Evolutionary conservation across 2,797 vertebrate species (phyloP).

Genomic region (Anabas testudineus): DNA sequence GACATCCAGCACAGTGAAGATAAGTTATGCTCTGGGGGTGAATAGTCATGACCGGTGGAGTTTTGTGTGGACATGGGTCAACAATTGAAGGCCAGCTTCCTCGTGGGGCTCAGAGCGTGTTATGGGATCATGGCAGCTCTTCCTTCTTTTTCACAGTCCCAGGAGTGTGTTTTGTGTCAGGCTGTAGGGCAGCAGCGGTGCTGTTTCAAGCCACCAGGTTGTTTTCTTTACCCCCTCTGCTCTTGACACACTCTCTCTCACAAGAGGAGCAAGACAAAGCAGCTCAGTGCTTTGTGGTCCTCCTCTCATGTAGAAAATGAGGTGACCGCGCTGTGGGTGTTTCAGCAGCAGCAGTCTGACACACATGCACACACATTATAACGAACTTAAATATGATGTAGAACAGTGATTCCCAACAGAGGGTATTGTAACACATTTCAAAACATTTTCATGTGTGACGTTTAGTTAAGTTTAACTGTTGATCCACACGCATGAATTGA

Average conservation of each 20-base stretch:
- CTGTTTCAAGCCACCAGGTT: slow-evolving; percentile 64
- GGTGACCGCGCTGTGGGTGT: slow-evolving; percentile 35
- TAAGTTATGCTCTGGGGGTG: slow-evolving; percentile 36
- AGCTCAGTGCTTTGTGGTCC: slow-evolving; percentile 49
- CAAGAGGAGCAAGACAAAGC: slow-evolving; percentile 51
- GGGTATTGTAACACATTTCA: too few species aligned
- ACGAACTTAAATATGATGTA: too few species aligned
- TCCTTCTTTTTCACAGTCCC: slow-evolving; percentile 34
- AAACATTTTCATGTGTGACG: too few species aligned
- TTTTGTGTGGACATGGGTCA: slow-evolving; percentile 71
- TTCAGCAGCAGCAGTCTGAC: slow-evolving; percentile 36
- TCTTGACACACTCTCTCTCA: slow-evolving; percentile 48
- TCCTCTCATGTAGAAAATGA: slow-evolving; percentile 64
- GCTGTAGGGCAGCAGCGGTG: slow-evolving; percentile 62
- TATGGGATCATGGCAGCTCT: slow-evolving; percentile 54
- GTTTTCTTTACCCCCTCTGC: slow-evolving; percentile 68
- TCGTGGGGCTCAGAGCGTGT: slow-evolving; percentile 30
- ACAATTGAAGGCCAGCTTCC: slow-evolving; percentile 31
- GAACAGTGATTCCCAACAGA: too few species aligned
- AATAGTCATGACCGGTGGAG: slow-evolving; percentile 53
- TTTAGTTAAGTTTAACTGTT: too few species aligned
- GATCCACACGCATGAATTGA: too few species aligned
- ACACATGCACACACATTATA: slow-evolving; percentile 8
- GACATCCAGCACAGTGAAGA: slow-evolving; percentile 38
- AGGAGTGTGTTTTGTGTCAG: slow-evolving; percentile 61